phyloP scores from a whole-genome alignment of 2,888 invertebrate genomes.

The Agrilus biguttatus region DNA sequence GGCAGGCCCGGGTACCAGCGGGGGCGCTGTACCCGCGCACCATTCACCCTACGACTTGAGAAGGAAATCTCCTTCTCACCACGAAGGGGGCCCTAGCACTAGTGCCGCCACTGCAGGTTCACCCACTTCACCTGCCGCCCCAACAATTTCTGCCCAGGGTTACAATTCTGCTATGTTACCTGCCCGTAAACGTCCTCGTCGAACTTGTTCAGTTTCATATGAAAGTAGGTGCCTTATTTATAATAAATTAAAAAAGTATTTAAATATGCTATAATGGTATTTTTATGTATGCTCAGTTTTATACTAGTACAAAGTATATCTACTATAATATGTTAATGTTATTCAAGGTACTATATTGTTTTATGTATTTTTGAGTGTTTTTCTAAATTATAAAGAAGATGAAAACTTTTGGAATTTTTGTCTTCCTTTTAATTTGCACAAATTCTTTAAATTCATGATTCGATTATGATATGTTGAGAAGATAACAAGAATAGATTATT shows the following conservation, averaged over 20 bases:
- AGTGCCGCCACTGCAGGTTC: slow-evolving; percentile 33
- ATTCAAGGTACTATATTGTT: too few species aligned
- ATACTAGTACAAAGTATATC: too few species aligned
- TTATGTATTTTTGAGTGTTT: too few species aligned
- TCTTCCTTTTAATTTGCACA: too few species aligned
- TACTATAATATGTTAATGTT: too few species aligned
- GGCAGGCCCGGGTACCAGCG: slow-evolving; percentile 39
- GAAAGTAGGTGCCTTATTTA: slow-evolving; percentile 22
- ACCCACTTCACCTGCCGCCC: slow-evolving; percentile 34
- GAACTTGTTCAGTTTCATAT: slow-evolving; percentile 43
- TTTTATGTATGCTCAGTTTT: too few species aligned
- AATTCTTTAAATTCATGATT: too few species aligned
- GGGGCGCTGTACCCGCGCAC: slow-evolving; percentile 44
- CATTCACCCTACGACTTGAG: slow-evolving; percentile 84
- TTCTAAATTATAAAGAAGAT: too few species aligned
- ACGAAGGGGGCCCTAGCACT: slow-evolving; percentile 46
- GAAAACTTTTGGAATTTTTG: too few species aligned
- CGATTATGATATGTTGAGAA: too few species aligned
- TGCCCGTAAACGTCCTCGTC: slow-evolving; percentile 70
- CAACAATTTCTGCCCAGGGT: slow-evolving; percentile 34
- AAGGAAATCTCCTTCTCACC: slow-evolving; percentile 65
- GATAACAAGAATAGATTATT: too few species aligned
- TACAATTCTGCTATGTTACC: slow-evolving; percentile 53
- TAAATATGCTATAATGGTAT: too few species aligned
- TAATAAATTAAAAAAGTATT: neutral